These are phyloP conservation scores for Cynopterus sphinx DNA, from an alignment of 2,797 vertebrate genomes.

Conservation along the genomic window DNA sequence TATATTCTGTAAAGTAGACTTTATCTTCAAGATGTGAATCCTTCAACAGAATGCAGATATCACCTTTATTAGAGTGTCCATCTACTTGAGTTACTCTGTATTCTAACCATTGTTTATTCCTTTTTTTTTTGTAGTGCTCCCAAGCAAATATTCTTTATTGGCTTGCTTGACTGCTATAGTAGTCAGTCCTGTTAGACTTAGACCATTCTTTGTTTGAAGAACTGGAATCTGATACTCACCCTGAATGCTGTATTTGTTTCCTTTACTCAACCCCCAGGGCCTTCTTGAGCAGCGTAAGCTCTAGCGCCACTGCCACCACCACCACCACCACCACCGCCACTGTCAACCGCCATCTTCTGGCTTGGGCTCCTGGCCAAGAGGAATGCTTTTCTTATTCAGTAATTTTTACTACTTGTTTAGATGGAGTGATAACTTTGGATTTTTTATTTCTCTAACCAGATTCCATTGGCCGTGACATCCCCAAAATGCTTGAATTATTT, in stretches of 20 bases:
- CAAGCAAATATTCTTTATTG: slow-evolving; percentile 91
- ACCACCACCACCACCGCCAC: no score
- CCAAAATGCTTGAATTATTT: slow-evolving; percentile 91
- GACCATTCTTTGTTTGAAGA: slow-evolving; percentile 92
- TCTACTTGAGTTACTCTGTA: slow-evolving; percentile 92
- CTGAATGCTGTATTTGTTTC: no score
- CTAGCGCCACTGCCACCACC: no score
- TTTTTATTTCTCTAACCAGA: slow-evolving; percentile 83
- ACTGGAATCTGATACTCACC: slow-evolving; percentile 89
- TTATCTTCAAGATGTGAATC: slow-evolving; percentile 96
- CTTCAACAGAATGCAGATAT: slow-evolving; percentile 89
- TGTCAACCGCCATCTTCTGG: no score
- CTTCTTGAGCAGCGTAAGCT: no score
- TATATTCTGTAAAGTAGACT: slow-evolving; percentile 93
- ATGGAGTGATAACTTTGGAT: slow-evolving; percentile 43
- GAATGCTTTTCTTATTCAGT: background rate
- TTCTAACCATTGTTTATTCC: slow-evolving; percentile 96
- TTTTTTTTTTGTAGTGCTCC: slow-evolving; percentile 89
- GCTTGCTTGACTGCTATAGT: slow-evolving; percentile 93
- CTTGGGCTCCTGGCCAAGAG: no score
- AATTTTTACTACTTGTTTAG: slow-evolving; percentile 53
- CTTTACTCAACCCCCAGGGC: no score
- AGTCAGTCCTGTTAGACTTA: slow-evolving; percentile 90
- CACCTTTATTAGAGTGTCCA: slow-evolving; percentile 87
- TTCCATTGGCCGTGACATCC: slow-evolving; percentile 88